A percentile compares a stretch with the other conserved stretches of the same genome.
Conservation (phyloP, 1,140 invertebrate species). For the Drosophila sulfurigaster region DNA sequence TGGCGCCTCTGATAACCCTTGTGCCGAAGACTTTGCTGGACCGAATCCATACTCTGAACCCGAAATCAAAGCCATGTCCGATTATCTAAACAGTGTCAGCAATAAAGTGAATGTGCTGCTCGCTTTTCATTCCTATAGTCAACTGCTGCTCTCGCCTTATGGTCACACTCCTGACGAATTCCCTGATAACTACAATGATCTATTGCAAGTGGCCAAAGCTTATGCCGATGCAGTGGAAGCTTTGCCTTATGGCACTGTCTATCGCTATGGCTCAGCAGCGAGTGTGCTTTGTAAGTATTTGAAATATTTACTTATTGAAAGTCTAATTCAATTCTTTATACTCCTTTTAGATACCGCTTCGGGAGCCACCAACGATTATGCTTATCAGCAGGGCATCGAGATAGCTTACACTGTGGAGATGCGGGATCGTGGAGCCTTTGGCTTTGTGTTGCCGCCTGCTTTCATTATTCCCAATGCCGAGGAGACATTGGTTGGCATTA, state of each 20-base stretch:
- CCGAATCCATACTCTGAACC: constrained; percentile 90
- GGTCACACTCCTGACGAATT: constrained; percentile 85
- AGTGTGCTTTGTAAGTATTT: constrained; percentile 86
- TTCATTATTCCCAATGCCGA: constrained; percentile 92
- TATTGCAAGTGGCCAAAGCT: constrained; percentile 85
- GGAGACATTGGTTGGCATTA: constrained; percentile 92
- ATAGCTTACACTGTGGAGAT: constrained; percentile 87
- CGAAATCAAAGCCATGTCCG: constrained; percentile 88
- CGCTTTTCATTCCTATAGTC: constrained; percentile 86
- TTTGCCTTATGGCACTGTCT: constrained; percentile 86
- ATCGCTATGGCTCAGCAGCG: constrained; percentile 85
- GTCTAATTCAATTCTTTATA: too few relatives aligned
- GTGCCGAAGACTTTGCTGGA: constrained; percentile 90
- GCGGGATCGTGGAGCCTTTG: constrained; percentile 92
- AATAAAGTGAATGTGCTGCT: constrained; percentile 86
- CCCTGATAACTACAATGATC: constrained; percentile 86
- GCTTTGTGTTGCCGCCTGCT: constrained; percentile 93
- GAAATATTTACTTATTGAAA: too few relatives aligned
- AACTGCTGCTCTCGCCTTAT: constrained; percentile 86
- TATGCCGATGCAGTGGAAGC: constrained; percentile 84
- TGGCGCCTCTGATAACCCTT: constrained; percentile 85
- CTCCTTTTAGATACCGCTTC: constrained; percentile 63
- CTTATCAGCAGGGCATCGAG: constrained; percentile 87
- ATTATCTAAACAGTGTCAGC: constrained; percentile 86
- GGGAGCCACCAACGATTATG: constrained; percentile 85